Conservation (phyloP, 2,113 vertebrate species). For the Rhadina sibilatrix region DNA sequence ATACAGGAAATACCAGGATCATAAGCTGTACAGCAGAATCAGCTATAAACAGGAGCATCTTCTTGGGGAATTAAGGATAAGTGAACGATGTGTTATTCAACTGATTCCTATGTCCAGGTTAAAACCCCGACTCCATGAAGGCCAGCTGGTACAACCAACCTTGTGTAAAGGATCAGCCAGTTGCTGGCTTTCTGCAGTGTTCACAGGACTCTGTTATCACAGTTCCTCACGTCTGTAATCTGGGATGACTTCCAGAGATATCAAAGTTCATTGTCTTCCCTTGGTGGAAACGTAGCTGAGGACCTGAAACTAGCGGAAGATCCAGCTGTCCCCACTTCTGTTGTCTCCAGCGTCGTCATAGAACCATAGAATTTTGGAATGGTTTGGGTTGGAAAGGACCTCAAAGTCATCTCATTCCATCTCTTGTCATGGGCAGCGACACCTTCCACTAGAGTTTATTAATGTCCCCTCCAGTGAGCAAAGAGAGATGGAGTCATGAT, state of each 20-base stretch:
- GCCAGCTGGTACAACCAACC: not conserved
- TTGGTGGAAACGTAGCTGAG: not conserved
- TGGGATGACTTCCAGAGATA: not conserved
- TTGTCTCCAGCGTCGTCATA: fast-evolving
- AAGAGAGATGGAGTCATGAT: not conserved
- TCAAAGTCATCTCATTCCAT: not conserved
- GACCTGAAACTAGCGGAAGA: not conserved
- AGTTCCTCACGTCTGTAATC: not conserved
- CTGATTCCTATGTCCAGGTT: not conserved
- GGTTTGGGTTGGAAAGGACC: not conserved
- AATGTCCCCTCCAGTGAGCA: not conserved
- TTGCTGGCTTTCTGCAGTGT: not conserved
- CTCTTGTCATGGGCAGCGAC: not conserved
- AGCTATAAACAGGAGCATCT: not conserved
- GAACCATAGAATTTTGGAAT: not conserved
- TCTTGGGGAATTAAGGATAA: not conserved
- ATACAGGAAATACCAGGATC: not conserved
- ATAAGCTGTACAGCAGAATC: not conserved
- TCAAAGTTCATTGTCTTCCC: not conserved
- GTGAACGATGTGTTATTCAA: not conserved
- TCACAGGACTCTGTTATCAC: not conserved
- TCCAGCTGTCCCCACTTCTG: not conserved
- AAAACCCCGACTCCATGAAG: fast-evolving
- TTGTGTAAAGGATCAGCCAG: not conserved
- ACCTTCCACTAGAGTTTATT: not conserved